Conservation (phyloP, 1,140 invertebrate genomes). For the Micrasema minimum region DNA sequence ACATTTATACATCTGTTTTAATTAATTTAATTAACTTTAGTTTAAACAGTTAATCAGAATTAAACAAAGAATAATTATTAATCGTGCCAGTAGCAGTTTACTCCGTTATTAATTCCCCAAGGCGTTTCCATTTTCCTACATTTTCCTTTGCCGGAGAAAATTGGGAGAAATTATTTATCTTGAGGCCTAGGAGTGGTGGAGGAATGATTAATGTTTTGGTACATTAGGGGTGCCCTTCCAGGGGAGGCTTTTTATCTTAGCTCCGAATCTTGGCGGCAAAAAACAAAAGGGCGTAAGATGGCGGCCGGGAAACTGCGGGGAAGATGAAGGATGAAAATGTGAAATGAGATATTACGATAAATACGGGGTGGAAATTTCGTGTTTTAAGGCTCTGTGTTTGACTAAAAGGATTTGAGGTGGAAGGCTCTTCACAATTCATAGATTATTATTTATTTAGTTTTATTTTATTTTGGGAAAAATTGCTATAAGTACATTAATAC, state of each 20-base stretch:
- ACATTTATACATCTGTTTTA: no score
- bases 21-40: no score
- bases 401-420: no score
- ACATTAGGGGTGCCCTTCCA: constrained; percentile 31
- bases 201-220: constrained; percentile 50
- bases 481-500: no score
- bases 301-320: not conserved
- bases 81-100: not conserved
- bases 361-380: not conserved
- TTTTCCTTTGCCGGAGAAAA: constrained; percentile 38
- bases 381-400: no score
- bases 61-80: constrained; percentile 13
- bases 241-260: constrained; percentile 25
- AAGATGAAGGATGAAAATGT: constrained; percentile 40
- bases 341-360: constrained; percentile 40
- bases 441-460: no score
- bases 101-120: not conserved
- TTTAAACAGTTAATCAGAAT: not conserved
- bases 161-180: constrained; percentile 50
- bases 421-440: no score
- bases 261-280: constrained; percentile 36
- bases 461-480: no score
- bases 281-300: constrained; percentile 41
- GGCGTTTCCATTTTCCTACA: constrained; percentile 10
- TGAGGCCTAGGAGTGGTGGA: constrained; percentile 36